Conservation (phyloP, 2,888 invertebrate species). For the Tenthredo scrophulariae region DNA sequence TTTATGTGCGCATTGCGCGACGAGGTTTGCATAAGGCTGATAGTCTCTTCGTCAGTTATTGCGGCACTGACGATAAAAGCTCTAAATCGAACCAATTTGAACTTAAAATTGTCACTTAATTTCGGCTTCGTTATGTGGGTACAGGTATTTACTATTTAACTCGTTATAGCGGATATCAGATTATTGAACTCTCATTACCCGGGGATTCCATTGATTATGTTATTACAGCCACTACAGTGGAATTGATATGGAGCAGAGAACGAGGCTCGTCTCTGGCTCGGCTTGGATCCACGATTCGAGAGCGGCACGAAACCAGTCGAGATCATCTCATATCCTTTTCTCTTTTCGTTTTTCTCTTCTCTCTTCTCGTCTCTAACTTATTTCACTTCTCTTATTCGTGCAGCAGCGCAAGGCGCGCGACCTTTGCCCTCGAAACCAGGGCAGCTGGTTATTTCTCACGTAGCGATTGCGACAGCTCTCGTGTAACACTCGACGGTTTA, state of each 20-base stretch:
- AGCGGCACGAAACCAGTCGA: constrained; percentile 26
- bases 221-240: neutral
- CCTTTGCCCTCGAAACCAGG: constrained; percentile 75
- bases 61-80: too few species aligned
- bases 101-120: neutral
- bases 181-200: neutral
- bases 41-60: neutral
- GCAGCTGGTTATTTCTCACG: constrained; percentile 75
- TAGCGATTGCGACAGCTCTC: constrained; percentile 64
- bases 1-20: constrained; percentile 67
- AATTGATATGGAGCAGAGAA: neutral
- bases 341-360: neutral
- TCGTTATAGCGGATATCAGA: neutral
- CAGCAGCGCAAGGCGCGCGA: constrained; percentile 63
- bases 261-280: neutral
- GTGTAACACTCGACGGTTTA: neutral
- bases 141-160: neutral
- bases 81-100: neutral
- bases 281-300: constrained; percentile 18
- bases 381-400: neutral
- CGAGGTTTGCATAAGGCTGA: neutral
- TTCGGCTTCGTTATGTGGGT: neutral
- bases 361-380: neutral
- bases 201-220: neutral
- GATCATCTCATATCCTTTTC: constrained; percentile 16